Base-by-base conservation (phyloP, 2,113 vertebrate genomes). In the Hippolais icterina region DNA sequence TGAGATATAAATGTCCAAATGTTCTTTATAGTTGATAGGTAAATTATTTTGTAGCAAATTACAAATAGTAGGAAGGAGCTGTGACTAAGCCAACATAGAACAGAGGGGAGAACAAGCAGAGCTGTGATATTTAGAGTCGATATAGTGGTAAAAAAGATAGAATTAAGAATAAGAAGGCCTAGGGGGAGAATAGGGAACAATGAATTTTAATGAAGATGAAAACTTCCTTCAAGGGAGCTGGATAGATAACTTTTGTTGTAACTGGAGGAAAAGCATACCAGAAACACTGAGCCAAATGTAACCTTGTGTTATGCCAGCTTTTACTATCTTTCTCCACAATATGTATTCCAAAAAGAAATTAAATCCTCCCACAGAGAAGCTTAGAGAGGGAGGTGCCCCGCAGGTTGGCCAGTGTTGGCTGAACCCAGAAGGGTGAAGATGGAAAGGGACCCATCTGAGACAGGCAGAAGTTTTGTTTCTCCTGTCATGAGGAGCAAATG, bases 171-270 rank as follows among this genome's bases (percentile, higher is more conserved):
- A 88, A 90, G 53, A 68, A 81, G 15, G 19, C 72, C 88, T 84
- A 33, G 60, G 86, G 37, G 53, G n/a, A 89, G 44, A 79, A 75
- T 5, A 78, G 15, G 63, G 85, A 95, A 74, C 68, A 86, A 88
- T 74, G 54, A 56, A 90, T 95, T 88, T 80, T 86, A 97, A 90
- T 74, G 71, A 90, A 83, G 63, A 90, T 44, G 21, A 83, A 93
- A 86, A 80, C 52, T 59, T 96, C 27, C 42, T 87, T 83, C 63
- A 77, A 83, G 52, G 44, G 33, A 76, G 19, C 35, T 83, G 29
- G 35, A 54, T n/a, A 88, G 70, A 74, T 70, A 85, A 82, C n/a
- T 91, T 88, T 23, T 80, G 29, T 31, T 77, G 54, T 66, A 91
- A 80, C 19, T 63, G 52, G 39, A 70, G 9, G 12, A 86, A 83